These are phyloP conservation scores for Merops nubicus DNA, from an alignment of 2,113 vertebrate species.

Conservation along the genomic window DNA sequence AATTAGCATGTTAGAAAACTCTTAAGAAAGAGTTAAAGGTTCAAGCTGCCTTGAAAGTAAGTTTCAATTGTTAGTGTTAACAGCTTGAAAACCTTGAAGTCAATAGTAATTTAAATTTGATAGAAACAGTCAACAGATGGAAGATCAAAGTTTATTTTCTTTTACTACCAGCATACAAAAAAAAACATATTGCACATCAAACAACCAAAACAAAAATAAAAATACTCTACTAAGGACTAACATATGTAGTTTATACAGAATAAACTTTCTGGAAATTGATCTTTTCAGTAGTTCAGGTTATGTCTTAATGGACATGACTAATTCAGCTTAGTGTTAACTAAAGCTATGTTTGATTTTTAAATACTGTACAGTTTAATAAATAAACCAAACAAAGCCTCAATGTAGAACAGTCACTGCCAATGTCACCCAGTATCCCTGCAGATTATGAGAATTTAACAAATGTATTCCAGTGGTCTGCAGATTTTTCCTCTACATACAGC, in stretches of 20 bases:
- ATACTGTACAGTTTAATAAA: conserved; percentile 99
- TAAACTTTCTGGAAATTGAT: conserved; percentile 94
- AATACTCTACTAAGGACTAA: conserved; percentile 87
- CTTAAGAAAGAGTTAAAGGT: background rate
- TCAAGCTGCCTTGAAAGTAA: background rate
- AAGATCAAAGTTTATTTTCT: conserved; percentile 99
- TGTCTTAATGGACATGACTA: conserved; percentile 87
- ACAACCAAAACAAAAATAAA: conserved; percentile 95
- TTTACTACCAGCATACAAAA: conserved; percentile 99
- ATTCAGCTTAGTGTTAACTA: conserved; percentile 93
- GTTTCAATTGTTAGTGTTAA: background rate
- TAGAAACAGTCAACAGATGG: conserved; percentile 86
- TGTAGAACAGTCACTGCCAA: conserved; percentile 92
- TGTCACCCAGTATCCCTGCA: conserved; percentile 88
- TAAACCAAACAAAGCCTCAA: conserved; percentile 96
- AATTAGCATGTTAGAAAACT: background rate
- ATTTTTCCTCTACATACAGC: conserved; percentile 83
- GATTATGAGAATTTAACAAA: conserved; percentile 83
- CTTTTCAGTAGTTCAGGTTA: conserved; percentile 97
- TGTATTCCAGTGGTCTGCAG: conserved; percentile 84
- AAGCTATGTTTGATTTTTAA: conserved; percentile 94
- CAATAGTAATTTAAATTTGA: conserved; percentile 36
- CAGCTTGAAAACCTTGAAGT: background rate
- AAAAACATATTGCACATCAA: conserved; percentile 99
- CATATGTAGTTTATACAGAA: conserved; percentile 88